phyloP scores from a whole-genome alignment of 2,113 vertebrate genomes.

The Epinephelus moara region DNA sequence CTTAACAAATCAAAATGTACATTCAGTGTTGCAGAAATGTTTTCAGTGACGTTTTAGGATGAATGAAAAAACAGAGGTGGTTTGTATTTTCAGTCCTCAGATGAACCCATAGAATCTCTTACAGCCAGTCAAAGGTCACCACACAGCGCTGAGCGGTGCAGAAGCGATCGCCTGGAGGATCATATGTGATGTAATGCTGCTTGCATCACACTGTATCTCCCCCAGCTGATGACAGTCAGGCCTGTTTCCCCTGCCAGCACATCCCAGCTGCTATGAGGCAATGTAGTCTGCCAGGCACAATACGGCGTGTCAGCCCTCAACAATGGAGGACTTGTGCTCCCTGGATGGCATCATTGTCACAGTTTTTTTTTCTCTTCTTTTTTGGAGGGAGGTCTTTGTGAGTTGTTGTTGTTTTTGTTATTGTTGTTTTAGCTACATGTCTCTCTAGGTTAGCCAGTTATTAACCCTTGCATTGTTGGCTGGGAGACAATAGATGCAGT shows the following conservation, averaged over 20 bases:
- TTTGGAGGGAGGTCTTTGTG: constrained; percentile 61
- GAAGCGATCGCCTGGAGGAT: constrained; percentile 38
- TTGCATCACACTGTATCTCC: constrained; percentile 78
- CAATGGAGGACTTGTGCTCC: constrained; percentile 81
- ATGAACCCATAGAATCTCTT: constrained; percentile 51
- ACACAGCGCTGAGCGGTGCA: constrained; percentile 19
- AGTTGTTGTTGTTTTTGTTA: constrained; percentile 68
- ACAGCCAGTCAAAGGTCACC: constrained; percentile 36
- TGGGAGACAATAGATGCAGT: constrained; percentile 62
- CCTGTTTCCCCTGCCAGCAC: constrained; percentile 80
- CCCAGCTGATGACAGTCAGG: constrained; percentile 80
- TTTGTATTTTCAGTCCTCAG: constrained; percentile 15
- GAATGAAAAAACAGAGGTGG: too few species aligned
- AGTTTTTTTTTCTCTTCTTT: constrained; percentile 35
- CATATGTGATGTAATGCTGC: constrained; percentile 77
- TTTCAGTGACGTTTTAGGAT: not conserved
- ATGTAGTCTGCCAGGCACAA: constrained; percentile 82
- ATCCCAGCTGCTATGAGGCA: constrained; percentile 84
- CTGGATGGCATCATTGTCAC: constrained; percentile 82
- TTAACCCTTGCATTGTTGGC: constrained; percentile 64
- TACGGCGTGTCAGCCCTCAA: constrained; percentile 77
- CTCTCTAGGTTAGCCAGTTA: constrained; percentile 53
- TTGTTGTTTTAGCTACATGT: constrained; percentile 69
- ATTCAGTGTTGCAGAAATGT: not conserved
- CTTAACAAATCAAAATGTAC: not conserved